Evolutionary conservation across 2,113 vertebrate genomes (phyloP).

Genomic region (Solenodon paradoxus): DNA sequence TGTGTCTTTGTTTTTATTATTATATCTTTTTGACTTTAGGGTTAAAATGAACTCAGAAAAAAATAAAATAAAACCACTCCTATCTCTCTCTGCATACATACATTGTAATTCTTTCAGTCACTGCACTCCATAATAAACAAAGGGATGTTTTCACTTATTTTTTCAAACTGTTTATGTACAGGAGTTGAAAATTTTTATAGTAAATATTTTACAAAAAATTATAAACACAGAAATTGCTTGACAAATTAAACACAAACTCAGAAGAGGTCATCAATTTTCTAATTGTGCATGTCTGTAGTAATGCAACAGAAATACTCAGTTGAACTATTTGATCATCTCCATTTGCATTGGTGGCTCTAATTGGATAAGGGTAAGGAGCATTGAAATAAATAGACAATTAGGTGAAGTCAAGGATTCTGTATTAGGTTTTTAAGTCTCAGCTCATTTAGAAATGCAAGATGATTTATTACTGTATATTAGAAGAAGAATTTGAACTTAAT

Average conservation of each 20-base stretch:
- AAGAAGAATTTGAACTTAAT: neutral
- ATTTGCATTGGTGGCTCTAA: no score
- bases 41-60: neutral
- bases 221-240: neutral
- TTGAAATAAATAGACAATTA: neutral
- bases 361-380: neutral
- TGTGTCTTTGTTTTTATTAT: neutral
- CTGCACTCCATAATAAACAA: neutral
- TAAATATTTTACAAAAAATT: neutral
- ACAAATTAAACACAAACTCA: neutral
- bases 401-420: neutral
- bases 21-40: neutral
- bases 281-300: neutral
- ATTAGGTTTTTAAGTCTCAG: neutral
- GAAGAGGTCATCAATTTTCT: neutral
- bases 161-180: no score
- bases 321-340: neutral
- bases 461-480: neutral
- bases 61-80: neutral
- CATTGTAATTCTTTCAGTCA: neutral
- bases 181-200: neutral
- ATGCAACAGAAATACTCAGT: neutral
- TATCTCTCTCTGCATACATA: neutral
- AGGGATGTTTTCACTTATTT: neutral
- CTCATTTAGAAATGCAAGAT: neutral